Conservation (phyloP, 2,888 invertebrate species). For the Hydrotaea cyrtoneurina region DNA sequence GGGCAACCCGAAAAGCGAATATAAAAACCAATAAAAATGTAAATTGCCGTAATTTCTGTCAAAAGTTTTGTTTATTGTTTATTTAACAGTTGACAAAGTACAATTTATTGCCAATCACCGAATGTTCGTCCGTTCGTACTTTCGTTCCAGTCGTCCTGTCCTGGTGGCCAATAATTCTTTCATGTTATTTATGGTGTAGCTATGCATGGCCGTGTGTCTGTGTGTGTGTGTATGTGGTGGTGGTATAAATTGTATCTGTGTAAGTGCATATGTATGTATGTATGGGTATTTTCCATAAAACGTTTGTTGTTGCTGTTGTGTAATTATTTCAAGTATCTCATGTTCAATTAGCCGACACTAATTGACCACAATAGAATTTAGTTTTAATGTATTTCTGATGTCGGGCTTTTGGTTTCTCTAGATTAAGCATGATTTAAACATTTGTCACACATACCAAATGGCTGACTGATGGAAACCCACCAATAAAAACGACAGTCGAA, state of each 20-base stretch:
- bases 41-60: constrained; percentile 35
- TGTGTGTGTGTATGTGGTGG: not conserved
- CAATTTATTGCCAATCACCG: constrained; percentile 41
- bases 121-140: not conserved
- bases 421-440: constrained; percentile 43
- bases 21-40: constrained; percentile 28
- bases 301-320: constrained; percentile 37
- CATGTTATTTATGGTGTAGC: constrained; percentile 26
- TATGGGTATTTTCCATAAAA: not conserved
- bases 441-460: constrained; percentile 13
- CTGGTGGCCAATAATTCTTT: constrained; percentile 37
- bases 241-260: not conserved
- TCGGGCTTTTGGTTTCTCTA: constrained; percentile 44
- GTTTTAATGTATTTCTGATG: constrained; percentile 66
- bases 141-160: not conserved
- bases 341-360: constrained; percentile 65
- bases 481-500: not conserved
- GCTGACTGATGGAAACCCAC: not conserved
- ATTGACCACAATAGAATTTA: constrained; percentile 65
- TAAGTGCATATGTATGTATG: not conserved
- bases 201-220: no score
- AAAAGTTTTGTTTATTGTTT: constrained; percentile 41
- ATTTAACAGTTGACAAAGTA: constrained; percentile 32
- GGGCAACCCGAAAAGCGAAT: not conserved
- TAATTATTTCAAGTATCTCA: constrained; percentile 57